A percentile compares a stretch with the other conserved stretches of the same genome.
Conservation (phyloP, 2,888 invertebrate species). For the Synergus umbraculus region DNA sequence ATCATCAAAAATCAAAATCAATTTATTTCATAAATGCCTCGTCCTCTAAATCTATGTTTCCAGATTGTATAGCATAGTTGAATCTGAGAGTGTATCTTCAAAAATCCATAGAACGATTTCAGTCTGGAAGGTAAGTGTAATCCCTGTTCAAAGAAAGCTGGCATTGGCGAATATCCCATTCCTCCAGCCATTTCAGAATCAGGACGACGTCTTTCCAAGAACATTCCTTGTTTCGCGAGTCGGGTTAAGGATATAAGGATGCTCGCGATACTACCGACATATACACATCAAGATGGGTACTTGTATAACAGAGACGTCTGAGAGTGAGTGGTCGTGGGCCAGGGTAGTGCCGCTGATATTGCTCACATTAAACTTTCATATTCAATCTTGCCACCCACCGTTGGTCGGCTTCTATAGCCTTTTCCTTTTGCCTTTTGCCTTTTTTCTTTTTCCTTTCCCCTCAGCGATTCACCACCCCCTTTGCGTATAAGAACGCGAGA, state of each 20-base stretch:
- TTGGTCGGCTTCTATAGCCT: constrained; percentile 57
- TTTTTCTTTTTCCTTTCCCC: constrained; percentile 24
- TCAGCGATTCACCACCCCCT: constrained; percentile 15
- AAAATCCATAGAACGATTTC: constrained; percentile 2
- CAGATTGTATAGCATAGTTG: neutral
- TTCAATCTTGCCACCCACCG: constrained; percentile 83
- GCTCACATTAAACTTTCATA: constrained; percentile 86
- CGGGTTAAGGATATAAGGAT: constrained; percentile 15
- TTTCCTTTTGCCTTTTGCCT: constrained; percentile 29
- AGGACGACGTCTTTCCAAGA: neutral
- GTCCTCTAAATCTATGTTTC: neutral
- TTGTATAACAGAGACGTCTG: constrained; percentile 67
- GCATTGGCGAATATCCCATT: constrained; percentile 23
- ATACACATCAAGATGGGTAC: constrained; percentile 59
- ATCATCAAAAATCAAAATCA: neutral
- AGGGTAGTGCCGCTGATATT: constrained; percentile 71
- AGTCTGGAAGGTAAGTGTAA: neutral
- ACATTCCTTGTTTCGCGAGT: constrained; percentile 14
- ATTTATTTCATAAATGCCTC: neutral
- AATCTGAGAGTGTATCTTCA: constrained; percentile 6
- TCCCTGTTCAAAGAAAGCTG: neutral
- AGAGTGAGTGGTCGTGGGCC: constrained; percentile 66
- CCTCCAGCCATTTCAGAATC: neutral
- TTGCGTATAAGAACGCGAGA: constrained; percentile 46
- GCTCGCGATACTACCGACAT: constrained; percentile 30